Conservation (phyloP, 30 jellyfish, hydroid and myxozoan species). For the Hydractinia symbiolongicarpus region DNA sequence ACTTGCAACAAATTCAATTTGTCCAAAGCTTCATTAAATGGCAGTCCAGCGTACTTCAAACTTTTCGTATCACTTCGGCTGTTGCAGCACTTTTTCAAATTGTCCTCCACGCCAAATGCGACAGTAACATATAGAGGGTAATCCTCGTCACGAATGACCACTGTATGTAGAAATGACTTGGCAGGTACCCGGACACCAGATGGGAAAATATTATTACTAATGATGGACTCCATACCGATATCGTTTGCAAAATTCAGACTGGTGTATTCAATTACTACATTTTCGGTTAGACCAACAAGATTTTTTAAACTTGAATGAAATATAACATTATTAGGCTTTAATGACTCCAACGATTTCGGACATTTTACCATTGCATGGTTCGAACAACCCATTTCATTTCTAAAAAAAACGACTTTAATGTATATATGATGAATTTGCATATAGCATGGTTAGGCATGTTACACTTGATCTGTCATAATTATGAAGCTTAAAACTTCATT, state of each 20-base stretch:
- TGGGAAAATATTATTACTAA: constrained; percentile 62
- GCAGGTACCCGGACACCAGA: constrained; percentile 51
- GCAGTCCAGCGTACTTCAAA: constrained; percentile 33
- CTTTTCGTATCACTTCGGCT: constrained; percentile 18
- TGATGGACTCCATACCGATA: constrained; percentile 55
- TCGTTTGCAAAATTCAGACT: constrained; percentile 41
- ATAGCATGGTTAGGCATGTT: too few relatives aligned
- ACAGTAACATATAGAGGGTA: constrained; percentile 55
- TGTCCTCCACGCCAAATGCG: constrained; percentile 61
- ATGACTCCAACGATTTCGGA: neutral
- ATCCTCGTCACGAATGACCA: constrained; percentile 34
- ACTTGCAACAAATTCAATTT: constrained; percentile 43
- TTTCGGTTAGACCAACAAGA: constrained; percentile 35
- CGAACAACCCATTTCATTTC: constrained; percentile 28
- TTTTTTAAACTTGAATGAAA: constrained; percentile 46
- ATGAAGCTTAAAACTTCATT: too few relatives aligned
- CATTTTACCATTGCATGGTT: constrained; percentile 30
- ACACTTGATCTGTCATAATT: too few relatives aligned
- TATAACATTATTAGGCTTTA: neutral
- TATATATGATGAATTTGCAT: too few relatives aligned
- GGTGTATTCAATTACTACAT: constrained; percentile 67
- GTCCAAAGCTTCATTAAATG: constrained; percentile 43
- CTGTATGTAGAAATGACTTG: constrained; percentile 71
- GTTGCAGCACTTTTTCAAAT: constrained; percentile 54
- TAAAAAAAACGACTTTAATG: neutral